phyloP scores from a whole-genome alignment of 2,797 vertebrate genomes.

The Psittacula derbiana region DNA sequence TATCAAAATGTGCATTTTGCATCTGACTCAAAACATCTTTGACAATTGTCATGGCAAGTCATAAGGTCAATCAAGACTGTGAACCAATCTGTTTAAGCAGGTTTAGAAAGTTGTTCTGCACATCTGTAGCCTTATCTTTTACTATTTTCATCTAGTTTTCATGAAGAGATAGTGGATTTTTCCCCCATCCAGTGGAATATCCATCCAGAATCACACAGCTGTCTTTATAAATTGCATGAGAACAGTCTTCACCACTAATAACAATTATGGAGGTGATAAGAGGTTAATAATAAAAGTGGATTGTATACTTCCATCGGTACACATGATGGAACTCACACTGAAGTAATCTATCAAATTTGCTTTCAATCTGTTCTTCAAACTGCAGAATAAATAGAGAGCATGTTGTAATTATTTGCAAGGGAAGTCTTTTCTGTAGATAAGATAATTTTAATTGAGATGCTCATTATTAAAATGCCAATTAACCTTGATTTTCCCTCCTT shows the following conservation, averaged over 20 bases:
- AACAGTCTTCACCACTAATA: background rate
- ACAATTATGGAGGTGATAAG: constrained; percentile 7
- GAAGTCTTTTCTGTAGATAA: constrained; percentile 6
- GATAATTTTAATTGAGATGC: constrained; percentile 62
- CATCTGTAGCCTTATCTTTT: background rate
- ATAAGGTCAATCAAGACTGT: background rate
- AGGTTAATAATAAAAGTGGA: background rate
- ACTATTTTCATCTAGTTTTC: background rate
- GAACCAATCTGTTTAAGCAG: background rate
- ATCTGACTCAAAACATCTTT: background rate
- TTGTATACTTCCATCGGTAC: background rate
- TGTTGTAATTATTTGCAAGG: constrained; percentile 47
- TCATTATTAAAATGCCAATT: constrained; percentile 70
- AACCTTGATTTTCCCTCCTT: constrained; percentile 58
- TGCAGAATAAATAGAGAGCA: constrained; percentile 45
- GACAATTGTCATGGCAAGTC: background rate
- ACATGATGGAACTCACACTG: background rate
- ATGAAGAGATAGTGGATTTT: background rate
- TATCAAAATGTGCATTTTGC: background rate
- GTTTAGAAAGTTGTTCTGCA: background rate
- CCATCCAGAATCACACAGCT: background rate
- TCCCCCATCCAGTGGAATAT: background rate
- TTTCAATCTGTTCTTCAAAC: constrained; percentile 33
- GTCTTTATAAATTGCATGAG: background rate
- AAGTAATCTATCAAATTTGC: background rate